Base-by-base conservation (phyloP, 2,113 vertebrate genomes). In the Microtus pennsylvanicus region DNA sequence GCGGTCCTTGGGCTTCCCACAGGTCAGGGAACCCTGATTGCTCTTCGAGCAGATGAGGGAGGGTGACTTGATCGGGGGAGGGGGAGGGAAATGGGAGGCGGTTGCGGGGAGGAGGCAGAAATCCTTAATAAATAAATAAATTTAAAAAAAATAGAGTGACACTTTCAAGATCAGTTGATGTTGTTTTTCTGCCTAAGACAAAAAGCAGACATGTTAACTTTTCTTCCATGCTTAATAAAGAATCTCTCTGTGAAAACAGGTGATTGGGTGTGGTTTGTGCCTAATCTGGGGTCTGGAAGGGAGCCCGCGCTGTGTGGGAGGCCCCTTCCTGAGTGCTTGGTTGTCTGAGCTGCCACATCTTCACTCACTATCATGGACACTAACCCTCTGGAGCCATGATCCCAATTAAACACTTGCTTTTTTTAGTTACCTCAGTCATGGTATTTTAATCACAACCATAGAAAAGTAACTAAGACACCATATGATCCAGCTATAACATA, bases 351-450 rank as follows among this genome's bases (percentile, higher is more conserved):
- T 81, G n/a, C 11, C 78, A 55, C 14, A 5, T 38, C 52, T 81
- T 58, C 33, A 7, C 52, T 38, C 22, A 3, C 11, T 24, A 58
- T n/a, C 52, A 82, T 24, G 19, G 21, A 58, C 11, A 0, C 21
- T n/a, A 58, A 7, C 0, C 3, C 0, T 58, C 33, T 58, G 21
- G 21, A 58, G 12, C 22, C 3, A 6, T 22, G 21, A 80, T 4
- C 47, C 47, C 77, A 52, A 61, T 58, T 38, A 82, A 58, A 82
- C 78, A 82, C 52, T 26, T 58, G 26, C 21, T 82, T 38, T 58
- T 58, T 8, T n/a, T 58, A 38, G 21, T 38, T 58, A 21, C 52
- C 35, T 58, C 12, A 35, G 52, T n/a, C 2, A 1, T 26, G 21
- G 52, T 58, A 11, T 82, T 38, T 38, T n/a, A 16, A 26, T 82